Evolutionary conservation across 2,113 vertebrate species (phyloP).

Genomic region (Falco punctatus): DNA sequence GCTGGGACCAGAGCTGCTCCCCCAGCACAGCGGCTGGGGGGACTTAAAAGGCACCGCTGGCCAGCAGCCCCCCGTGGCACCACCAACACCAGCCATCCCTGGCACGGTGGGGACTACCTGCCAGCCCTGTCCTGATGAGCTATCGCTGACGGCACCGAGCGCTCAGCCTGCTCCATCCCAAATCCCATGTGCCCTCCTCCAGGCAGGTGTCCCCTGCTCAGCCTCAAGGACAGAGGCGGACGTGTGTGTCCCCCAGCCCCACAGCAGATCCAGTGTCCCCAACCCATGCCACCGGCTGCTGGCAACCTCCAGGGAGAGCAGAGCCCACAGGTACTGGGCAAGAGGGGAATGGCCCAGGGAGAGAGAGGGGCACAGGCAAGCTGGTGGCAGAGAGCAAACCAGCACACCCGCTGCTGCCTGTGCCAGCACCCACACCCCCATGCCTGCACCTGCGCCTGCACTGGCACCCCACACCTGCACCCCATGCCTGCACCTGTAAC

Average conservation of each 20-base stretch:
- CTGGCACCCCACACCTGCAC: background rate
- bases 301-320: background rate
- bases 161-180: background rate
- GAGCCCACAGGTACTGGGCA: background rate
- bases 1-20: background rate
- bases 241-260: rapidly evolving
- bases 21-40: background rate
- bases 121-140: rapidly evolving
- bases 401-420: too few species aligned
- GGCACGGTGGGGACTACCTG: rapidly evolving
- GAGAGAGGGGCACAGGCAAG: background rate
- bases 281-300: background rate
- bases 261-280: background rate
- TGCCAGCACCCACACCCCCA: rapidly evolving
- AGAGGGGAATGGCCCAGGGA: background rate
- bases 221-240: background rate
- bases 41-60: background rate
- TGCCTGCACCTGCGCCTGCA: background rate
- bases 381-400: background rate
- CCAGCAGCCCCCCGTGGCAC: rapidly evolving
- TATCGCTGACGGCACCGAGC: rapidly evolving
- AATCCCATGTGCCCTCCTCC: background rate
- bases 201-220: background rate
- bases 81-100: rapidly evolving
- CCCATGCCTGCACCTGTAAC: background rate